Base-by-base conservation (phyloP, 2,113 vertebrate species). In the Brachypodius melanocephalos region DNA sequence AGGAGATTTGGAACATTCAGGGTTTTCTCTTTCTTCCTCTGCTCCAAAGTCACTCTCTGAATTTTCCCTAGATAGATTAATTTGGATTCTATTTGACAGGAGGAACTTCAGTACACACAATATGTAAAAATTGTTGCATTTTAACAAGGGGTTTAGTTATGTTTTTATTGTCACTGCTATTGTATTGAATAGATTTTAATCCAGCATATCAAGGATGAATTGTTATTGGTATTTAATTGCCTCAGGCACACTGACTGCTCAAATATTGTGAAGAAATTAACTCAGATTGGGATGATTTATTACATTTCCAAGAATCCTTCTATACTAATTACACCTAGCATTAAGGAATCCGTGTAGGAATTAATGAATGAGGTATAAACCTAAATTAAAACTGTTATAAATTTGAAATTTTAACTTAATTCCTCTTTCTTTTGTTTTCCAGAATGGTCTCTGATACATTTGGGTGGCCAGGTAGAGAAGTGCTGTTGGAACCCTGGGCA, bases 201-300 rank as follows among this genome's bases (percentile, higher is more conserved):
- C 51, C 87, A 89, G 59, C 40, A 26, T 48, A 72, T n/a, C 43
- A 36, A 36, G 43, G 74, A 85, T 52, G 84, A 65, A 57, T 51
- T 92, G 51, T 83, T 94, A 89, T 22, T 87, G 73, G 48, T 62
- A 57, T 68, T 93, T 65, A n/a, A 29, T 38, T 76, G 85, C 89
- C 87, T 80, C 42, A 78, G 76, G 92, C 87, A 91, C 3, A 20
- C 72, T 82, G 94, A 65, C 57, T 74, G 51, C 48, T 88, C 80
- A 68, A 74, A 81, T 43, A 83, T 83, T 89, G 42, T 52, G 25
- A 84, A 67, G 58, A 92, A 94, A 97, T 95, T 92, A 92, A 79
- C 77, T 67, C 80, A 85, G 86, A 90, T 91, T 69, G 82, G 40
- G 49, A 49, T 77, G 75, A 96, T 89, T 91, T 90, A 95, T 79